A percentile compares a stretch with the other conserved stretches of the same genome.
These are phyloP conservation scores for Bos javanicus DNA, from an alignment of 2,113 vertebrate species.

Conservation along the genomic window DNA sequence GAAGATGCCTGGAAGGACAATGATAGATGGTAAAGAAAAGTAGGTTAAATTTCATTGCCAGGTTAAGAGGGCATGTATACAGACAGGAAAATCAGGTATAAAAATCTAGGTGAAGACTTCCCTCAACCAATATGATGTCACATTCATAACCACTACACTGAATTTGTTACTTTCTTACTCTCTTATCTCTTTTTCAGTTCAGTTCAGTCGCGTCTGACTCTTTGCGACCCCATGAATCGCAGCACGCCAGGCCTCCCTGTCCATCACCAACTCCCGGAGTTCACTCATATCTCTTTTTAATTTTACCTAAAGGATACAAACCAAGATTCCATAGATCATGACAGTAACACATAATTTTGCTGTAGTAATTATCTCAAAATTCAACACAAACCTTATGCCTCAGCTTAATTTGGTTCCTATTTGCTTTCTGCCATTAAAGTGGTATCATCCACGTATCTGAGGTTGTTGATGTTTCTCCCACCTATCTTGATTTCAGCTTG, in stretches of 20 bases:
- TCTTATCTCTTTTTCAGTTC: not conserved
- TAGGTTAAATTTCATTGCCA: not conserved
- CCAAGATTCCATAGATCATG: not conserved
- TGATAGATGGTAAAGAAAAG: not conserved
- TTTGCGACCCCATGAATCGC: no score
- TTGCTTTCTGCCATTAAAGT: not conserved
- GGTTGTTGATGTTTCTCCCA: not conserved
- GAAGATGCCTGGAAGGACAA: not conserved
- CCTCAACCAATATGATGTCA: not conserved
- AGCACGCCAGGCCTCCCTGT: no score
- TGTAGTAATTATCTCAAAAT: constrained; percentile 8
- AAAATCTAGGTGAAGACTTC: not conserved
- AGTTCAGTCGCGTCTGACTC: no score
- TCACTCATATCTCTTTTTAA: not conserved
- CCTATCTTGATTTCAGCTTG: not conserved
- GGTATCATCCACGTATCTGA: not conserved
- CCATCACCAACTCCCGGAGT: no score
- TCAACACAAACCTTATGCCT: not conserved
- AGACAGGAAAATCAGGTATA: not conserved
- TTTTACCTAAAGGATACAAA: not conserved
- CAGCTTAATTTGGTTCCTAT: not conserved
- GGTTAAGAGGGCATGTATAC: not conserved
- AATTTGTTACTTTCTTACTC: not conserved
- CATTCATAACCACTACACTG: not conserved
- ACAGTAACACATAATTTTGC: not conserved